Conservation (phyloP, 2,113 vertebrate species). For the Enhydra lutris region DNA sequence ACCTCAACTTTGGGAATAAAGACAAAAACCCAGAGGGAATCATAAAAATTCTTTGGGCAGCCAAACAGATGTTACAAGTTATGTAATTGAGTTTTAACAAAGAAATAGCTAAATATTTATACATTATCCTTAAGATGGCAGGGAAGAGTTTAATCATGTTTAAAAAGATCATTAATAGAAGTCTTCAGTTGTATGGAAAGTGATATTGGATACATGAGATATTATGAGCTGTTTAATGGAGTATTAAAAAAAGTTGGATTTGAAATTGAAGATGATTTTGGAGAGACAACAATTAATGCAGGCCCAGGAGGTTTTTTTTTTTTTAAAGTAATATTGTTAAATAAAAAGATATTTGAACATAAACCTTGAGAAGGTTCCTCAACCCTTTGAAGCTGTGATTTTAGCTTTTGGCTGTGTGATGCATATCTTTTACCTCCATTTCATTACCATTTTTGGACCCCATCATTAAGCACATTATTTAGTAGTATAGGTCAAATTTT, state of each 20-base stretch:
- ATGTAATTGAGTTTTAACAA: neutral
- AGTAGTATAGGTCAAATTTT: neutral
- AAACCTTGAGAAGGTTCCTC: neutral
- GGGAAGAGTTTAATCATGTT: neutral
- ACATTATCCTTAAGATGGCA: neutral
- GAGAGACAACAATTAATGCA: neutral
- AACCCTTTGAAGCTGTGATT: conserved; percentile 21
- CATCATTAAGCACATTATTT: conserved; percentile 19
- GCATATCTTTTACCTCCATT: neutral
- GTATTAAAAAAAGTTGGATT: neutral
- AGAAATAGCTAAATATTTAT: neutral
- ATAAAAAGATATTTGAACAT: conserved; percentile 18
- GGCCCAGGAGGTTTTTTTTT: neutral
- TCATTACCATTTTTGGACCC: neutral
- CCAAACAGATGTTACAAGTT: neutral
- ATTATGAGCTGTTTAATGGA: neutral
- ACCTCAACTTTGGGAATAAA: conserved; percentile 29
- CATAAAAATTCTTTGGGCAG: conserved; percentile 28
- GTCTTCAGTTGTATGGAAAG: neutral
- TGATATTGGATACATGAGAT: neutral
- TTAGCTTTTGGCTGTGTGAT: neutral
- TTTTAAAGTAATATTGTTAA: neutral
- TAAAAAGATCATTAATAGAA: neutral
- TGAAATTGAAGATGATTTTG: conserved; percentile 42
- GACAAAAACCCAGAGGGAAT: neutral